Evolutionary conservation across 1,140 invertebrate genomes (phyloP), one percentile per base, ranked within the genome.

Genomic region (Galendromus occidentalis): DNA sequence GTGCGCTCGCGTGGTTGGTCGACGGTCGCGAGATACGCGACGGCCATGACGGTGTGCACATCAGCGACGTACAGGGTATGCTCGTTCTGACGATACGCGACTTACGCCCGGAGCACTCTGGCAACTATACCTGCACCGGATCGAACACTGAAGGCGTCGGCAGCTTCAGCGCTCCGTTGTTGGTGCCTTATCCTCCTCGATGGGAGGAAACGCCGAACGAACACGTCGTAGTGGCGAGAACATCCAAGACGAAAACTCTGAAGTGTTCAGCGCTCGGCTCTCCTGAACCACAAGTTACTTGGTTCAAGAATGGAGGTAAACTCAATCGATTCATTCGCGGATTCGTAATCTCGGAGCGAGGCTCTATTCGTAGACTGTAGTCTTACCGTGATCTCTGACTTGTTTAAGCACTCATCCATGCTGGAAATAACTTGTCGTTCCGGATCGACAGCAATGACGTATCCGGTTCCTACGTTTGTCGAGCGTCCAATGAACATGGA

Each of bases 81-180:
- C 55, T 47, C 9, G 18, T 41, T n/a, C 44, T 67, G 9, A 42
- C 66, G 5, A 68, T 68, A 39, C 44, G 66, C 7, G 9, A 33
- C 29, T 33, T 68, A 33, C 65, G 44, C 7, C 20, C 30, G 29
- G 44, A 47, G 29, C 65, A 68, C 63, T 66, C 66, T n/a, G 67
- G 67, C 9, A 74, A 74, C 45, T 73, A 73, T 59, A 73, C 72
- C 30, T 73, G 72, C 41, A 68, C 67, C 6, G 73, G 71, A 18
- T 42, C 67, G 25, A 91, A 91, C 77, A 81, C 86, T 39, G 87
- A 87, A 33, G 86, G 87, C 42, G 80, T 82, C 51, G 86, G 85
- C 70, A 76, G 79, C 22, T 85, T 85, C 70, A 83, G 84, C 7
- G 83, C 86, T 5, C 4, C 14, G 51, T 59, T 59, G 22, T 17